Conservation (phyloP, 2,797 vertebrate genomes). For the Synanceia verrucosa region DNA sequence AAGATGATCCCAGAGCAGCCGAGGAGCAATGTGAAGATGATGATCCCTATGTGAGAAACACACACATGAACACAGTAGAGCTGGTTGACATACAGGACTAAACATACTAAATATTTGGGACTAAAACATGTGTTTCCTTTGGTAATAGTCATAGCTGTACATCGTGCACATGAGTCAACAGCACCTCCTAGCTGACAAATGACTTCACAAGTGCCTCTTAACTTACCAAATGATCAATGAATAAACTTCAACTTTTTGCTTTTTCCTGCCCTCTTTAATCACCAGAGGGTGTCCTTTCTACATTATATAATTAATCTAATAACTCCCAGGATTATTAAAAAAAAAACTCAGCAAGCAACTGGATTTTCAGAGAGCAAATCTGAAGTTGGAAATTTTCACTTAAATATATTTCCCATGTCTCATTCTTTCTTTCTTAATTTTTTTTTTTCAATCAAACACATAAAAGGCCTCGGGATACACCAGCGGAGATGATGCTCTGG, state of each 20-base stretch:
- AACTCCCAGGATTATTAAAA: not conserved
- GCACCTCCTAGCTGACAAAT: slow-evolving; percentile 40
- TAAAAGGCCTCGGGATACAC: slow-evolving; percentile 84
- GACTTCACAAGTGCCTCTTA: no score
- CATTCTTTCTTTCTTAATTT: not conserved
- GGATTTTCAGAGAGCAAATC: not conserved
- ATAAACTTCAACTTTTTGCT: not conserved
- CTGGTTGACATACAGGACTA: not conserved
- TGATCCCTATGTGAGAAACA: slow-evolving; percentile 87
- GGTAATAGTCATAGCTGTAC: not conserved
- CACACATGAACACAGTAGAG: not conserved
- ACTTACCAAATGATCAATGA: not conserved
- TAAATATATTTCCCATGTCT: not conserved
- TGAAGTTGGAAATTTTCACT: not conserved
- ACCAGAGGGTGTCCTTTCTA: not conserved
- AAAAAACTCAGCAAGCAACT: not conserved
- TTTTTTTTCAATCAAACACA: not conserved
- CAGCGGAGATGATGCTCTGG: slow-evolving; percentile 83
- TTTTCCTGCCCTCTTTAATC: not conserved
- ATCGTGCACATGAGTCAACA: not conserved
- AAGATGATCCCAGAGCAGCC: slow-evolving; percentile 80
- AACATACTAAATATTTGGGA: not conserved
- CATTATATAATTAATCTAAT: not conserved
- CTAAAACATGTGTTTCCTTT: not conserved
- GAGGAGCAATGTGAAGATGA: slow-evolving; percentile 92